Evolutionary conservation across 2,888 invertebrate genomes (phyloP), one percentile per base, ranked within the genome.

Genomic region (Euplexia lucipara): DNA sequence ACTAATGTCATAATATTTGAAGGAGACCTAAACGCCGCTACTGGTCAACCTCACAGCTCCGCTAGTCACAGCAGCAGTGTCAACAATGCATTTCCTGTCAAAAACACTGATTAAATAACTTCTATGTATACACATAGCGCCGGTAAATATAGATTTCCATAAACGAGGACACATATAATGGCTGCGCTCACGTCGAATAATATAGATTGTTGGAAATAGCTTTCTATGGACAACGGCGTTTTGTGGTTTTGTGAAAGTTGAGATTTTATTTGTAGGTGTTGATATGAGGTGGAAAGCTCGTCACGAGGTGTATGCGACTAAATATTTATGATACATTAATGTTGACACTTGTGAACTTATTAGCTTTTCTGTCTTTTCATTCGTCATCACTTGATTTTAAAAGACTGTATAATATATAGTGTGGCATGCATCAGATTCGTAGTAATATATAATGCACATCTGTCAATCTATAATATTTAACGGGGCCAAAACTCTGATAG

Each of bases 41-140:
- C 61, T 54, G 26, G 41, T 56, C 42, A 42, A 64, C 35, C 35
- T 45, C 37, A 7, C 18, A 52, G 47, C 12, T 44, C 37, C 48
- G 30, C 53, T 51, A 57, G 73, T 64, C 70, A 63, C 56, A 63
- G 49, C 49, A 67, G 58, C 18, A 54, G 35, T n/a, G 73, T 78
- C 79, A 85, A 86, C 78, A 85, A 53, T 34, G 41, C 78, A 64
- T 73, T 83, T 84, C 83, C 83, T 83, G 81, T 79, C 78, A 72
- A 80, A 77, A 75, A 81, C 78, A 75, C 75, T 74, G 82, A 75
- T 81, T 82, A 79, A 83, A 83, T 78, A 83, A 68, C 42, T 32
- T 49, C 16, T 67, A 78, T 68, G 64, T 60, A 66, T 48, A 51
- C 54, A 59, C 62, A 70, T 63, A 70, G 26, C 57, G 61, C 63